phyloP scores from a whole-genome alignment of 37 sponge, comb jelly and placozoan genomes.

The Chondrosia reniformis region DNA sequence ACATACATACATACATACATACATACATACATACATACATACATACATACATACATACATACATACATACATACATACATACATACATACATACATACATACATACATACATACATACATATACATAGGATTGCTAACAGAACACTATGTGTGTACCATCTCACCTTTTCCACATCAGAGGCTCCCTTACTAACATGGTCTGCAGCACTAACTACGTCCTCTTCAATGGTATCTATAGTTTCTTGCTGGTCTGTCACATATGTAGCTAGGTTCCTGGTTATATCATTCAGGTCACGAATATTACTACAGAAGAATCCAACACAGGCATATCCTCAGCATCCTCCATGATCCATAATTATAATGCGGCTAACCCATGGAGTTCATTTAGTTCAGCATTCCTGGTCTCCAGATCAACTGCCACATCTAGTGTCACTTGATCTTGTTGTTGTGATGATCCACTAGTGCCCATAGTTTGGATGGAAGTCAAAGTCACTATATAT shows the following conservation, averaged over 20 bases:
- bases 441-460: not conserved
- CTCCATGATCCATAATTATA: too few species aligned
- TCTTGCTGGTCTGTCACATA: not conserved
- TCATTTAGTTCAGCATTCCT: not conserved
- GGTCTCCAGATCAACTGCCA: not conserved
- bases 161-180: not conserved
- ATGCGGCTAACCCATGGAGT: slow-evolving; percentile 6
- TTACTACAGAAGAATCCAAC: not conserved
- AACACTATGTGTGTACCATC: too few species aligned
- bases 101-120: slow-evolving; percentile 17
- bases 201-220: not conserved
- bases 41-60: slow-evolving; percentile 14
- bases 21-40: slow-evolving; percentile 12
- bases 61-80: slow-evolving; percentile 14
- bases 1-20: slow-evolving; percentile 25
- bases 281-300: not conserved
- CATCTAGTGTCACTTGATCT: not conserved
- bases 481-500: not conserved
- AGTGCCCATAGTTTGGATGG: too few species aligned
- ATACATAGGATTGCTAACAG: not conserved
- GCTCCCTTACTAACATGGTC: not conserved
- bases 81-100: not conserved
- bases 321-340: too few species aligned
- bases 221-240: not conserved
- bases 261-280: not conserved